Base-by-base conservation (phyloP, 2,113 vertebrate species). In the Bos javanicus region DNA sequence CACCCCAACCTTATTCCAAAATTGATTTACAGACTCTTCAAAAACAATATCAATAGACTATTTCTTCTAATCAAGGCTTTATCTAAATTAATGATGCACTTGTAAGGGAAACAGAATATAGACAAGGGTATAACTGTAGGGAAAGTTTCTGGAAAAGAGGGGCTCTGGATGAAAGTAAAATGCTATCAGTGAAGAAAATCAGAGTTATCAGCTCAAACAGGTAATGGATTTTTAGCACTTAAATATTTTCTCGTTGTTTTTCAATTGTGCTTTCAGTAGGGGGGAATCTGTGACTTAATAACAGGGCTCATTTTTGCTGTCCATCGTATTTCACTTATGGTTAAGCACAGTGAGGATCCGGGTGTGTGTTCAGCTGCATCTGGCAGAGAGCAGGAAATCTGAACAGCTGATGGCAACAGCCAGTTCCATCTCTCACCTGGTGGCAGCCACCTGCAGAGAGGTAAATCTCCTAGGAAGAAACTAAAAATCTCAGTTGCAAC, bases 401-500 rank as follows among this genome's bases (percentile, higher is more conserved):
- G 50, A 92, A 64, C 91, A 94, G 88, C 85, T 95, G 91, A 92
- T 25, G 16, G 48, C 60, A 93, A 48, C 11, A 84, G 50, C 87
- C 48, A 92, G 39, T 82, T 87, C 84, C 64, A 57, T 83, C 62
- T 91, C 86, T 95, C 94, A 95, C 56, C 91, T 90, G 78, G 94
- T 71, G 57, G 67, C 86, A 96, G 91, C 83, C 86, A 50, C 96
- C 91, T 95, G 78, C 15, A 2, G 62, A 33, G 93, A 87, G 52
- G 25, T 36, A 74, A 97, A 86, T 80, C 96, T 97, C 91, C 85
- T 28, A 74, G 86, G 86, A 96, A 91, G 94, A 95, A 92, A 91
- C 82, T 50, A 57, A 74, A 97, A 91, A 83, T 78, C 86, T 96
- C 83, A 71, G 12, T 9, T 87, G 85, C 19, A 83, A 54, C 92